Percentiles rank a stretch among this genome's conserved stretches.
These are phyloP conservation scores for Nemotelus pantherinus DNA, from an alignment of 2,888 invertebrate species.

Conservation along the genomic window DNA sequence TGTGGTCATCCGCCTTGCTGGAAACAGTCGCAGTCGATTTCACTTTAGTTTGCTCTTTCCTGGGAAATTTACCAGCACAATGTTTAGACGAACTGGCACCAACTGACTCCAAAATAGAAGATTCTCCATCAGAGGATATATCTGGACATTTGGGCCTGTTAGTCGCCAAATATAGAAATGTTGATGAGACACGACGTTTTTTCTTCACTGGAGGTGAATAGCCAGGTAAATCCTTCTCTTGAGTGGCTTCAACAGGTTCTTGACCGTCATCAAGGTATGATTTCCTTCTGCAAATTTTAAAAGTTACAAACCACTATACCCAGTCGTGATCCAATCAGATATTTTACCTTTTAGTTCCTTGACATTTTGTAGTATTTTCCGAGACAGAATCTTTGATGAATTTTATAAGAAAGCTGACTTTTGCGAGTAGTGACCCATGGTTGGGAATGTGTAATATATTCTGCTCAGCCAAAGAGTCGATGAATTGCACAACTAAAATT, in stretches of 20 bases:
- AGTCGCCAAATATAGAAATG: conserved; percentile 50
- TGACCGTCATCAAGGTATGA: neutral
- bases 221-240: conserved; percentile 46
- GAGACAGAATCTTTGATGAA: neutral
- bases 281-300: neutral
- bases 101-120: neutral
- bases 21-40: neutral
- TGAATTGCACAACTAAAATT: conserved; percentile 39
- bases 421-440: conserved; percentile 34
- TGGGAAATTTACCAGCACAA: neutral
- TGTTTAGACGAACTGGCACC: neutral
- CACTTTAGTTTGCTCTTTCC: neutral
- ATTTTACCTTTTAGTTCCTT: neutral
- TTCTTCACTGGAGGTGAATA: conserved; percentile 41
- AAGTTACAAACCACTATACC: neutral
- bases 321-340: neutral
- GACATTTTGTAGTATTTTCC: neutral
- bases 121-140: conserved; percentile 10
- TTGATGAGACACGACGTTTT: conserved; percentile 49
- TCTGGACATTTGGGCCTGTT: conserved; percentile 5
- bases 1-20: neutral
- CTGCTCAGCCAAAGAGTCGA: conserved; percentile 25
- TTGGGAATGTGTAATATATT: conserved; percentile 5
- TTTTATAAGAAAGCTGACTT: conserved; percentile 21
- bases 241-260: conserved; percentile 40